Base-by-base conservation (phyloP, 1,140 invertebrate genomes). In the Rhizoglyphus robini region DNA sequence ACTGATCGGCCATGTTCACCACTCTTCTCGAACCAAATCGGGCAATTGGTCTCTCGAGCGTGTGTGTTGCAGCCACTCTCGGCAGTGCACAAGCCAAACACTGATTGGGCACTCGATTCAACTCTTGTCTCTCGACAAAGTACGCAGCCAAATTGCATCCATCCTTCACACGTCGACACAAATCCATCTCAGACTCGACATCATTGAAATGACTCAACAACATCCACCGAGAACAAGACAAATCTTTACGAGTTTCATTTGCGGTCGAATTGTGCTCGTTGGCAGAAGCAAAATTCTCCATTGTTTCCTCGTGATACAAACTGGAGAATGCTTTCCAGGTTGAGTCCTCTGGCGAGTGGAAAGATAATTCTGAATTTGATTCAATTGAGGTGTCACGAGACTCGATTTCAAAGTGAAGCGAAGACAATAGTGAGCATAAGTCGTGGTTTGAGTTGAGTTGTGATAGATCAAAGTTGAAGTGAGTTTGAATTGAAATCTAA, bases 81-180 rank as follows among this genome's bases (percentile, higher is more conserved):
- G 3, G 1, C 23, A 48, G 4, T 1, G 38, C 4, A 57, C 63
- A 64, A 27, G 38, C 54, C 27, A 64, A 36, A 64, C 63, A 64
- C 34, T 27, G 38, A 36, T 57, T 51, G 2, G 63, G 63, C 1
- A 48, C n/a, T 36, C 63, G 8, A 32, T 25, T 8, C 20, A 64
- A 1, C 27, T 31, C 18, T 32, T 64, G 8, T n/a, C 46, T 41
- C 4, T 31, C 8, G 4, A 64, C 63, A 57, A 64, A 36, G 41
- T 47, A 20, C 15, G 51, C 63, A 27, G n/a, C 46, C 2, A 64
- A 32, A 51, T 64, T 51, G 27, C 63, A 64, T 15, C 20, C 46
- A 38, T 64, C 46, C 11, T 32, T n/a, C 2, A 48, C 25, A 2
- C 23, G 46, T 23, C 13, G 13, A 30, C 63, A 64, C 2, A 32